A percentile compares a stretch with the other conserved stretches of the same genome.
These are phyloP conservation scores for Bombylius discolor DNA, from an alignment of 2,888 invertebrate genomes.

Conservation along the genomic window DNA sequence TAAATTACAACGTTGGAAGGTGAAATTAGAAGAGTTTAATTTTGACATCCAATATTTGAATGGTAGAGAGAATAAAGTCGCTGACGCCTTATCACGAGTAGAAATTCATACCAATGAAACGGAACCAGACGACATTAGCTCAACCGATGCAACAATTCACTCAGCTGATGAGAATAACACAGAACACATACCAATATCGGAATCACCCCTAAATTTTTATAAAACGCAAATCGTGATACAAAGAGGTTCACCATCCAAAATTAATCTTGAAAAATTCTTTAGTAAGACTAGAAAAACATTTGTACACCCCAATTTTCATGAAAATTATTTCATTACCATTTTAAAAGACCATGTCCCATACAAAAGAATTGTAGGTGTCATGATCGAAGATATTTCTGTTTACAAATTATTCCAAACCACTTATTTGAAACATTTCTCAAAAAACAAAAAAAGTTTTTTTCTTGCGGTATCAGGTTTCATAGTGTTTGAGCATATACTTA, in stretches of 20 bases:
- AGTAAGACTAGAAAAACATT: conserved; percentile 1
- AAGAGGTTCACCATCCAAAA: neutral
- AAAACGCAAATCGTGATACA: conserved; percentile 1
- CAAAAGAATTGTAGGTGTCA: conserved; percentile 2
- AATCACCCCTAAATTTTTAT: conserved; percentile 2
- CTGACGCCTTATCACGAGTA: conserved; percentile 5
- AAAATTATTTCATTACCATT: conserved; percentile 1
- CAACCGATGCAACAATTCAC: conserved; percentile 11
- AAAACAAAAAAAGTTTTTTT: no score
- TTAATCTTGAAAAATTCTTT: neutral
- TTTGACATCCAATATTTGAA: neutral
- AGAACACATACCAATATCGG: conserved; percentile 12
- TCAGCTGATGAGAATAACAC: conserved; percentile 9
- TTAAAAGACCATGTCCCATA: neutral
- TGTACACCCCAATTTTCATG: neutral
- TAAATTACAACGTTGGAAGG: conserved; percentile 5
- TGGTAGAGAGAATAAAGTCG: neutral
- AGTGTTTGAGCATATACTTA: no score
- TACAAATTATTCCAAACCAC: neutral
- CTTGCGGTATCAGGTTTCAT: no score
- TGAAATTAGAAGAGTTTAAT: conserved; percentile 7
- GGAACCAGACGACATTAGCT: conserved; percentile 1
- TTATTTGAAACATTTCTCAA: no score
- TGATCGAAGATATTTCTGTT: neutral
- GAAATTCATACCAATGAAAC: neutral